Percentiles rank a stretch among this genome's conserved stretches.
Conservation (phyloP, 2,113 vertebrate genomes). For the Dolichallabes microphthalmus region DNA sequence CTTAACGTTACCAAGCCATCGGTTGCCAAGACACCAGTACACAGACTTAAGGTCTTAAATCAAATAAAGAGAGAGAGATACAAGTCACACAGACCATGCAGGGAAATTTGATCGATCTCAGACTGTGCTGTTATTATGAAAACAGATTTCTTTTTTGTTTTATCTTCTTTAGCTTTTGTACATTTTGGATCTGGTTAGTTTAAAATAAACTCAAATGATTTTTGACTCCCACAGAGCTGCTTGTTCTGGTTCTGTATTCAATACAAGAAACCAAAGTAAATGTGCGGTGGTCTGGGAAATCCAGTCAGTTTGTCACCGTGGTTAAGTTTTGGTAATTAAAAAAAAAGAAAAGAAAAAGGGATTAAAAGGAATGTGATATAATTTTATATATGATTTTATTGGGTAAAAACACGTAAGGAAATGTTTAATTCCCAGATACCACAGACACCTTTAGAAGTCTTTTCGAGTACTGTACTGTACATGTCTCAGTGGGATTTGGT, state of each 20-base stretch:
- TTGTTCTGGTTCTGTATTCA: not conserved
- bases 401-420: not conserved
- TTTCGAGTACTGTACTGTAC: too few species aligned
- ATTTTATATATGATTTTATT: not conserved
- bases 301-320: not conserved
- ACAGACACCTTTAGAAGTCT: too few species aligned
- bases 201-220: not conserved
- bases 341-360: not conserved
- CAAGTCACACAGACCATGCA: not conserved
- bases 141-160: not conserved
- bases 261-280: not conserved
- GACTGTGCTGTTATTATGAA: not conserved
- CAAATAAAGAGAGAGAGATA: not conserved
- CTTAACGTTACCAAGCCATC: not conserved
- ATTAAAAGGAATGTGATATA: too few species aligned
- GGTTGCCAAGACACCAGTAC: not conserved
- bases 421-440: too few species aligned
- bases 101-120: not conserved
- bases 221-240: not conserved
- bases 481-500: too few species aligned
- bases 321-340: not conserved
- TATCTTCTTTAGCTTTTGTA: not conserved
- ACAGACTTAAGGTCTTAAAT: not conserved
- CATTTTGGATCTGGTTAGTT: not conserved
- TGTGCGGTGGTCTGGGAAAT: not conserved